Conservation (phyloP, 2,113 vertebrate genomes). For the Grantiella picta region DNA sequence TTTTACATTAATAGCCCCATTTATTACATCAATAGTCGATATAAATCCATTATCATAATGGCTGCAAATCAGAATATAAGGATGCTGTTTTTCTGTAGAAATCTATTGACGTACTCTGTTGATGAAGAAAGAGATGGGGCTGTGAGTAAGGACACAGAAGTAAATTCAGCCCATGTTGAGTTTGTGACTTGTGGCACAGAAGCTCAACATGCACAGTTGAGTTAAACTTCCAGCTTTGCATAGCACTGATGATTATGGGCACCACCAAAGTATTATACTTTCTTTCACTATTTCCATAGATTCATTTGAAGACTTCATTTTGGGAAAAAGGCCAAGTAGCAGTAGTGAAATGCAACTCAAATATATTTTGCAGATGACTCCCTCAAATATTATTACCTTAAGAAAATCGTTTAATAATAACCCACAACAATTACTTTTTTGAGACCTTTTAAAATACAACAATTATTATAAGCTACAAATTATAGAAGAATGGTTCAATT, state of each 20-base stretch:
- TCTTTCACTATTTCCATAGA: background rate
- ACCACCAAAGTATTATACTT: background rate
- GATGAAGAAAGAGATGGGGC: background rate
- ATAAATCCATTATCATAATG: background rate
- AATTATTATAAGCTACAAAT: background rate
- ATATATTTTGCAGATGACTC: background rate
- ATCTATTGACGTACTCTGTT: background rate
- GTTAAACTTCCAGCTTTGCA: background rate
- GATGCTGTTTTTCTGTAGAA: background rate
- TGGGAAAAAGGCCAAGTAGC: background rate
- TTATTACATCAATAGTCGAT: background rate
- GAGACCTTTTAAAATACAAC: background rate
- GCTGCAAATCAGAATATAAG: background rate
- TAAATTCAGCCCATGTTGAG: background rate
- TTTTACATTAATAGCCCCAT: background rate
- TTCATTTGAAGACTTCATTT: background rate
- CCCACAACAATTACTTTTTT: background rate
- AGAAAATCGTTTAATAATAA: background rate
- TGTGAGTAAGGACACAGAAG: background rate
- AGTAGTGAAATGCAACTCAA: background rate
- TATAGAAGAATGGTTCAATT: background rate
- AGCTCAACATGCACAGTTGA: accelerated
- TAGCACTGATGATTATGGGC: background rate
- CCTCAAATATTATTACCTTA: background rate
- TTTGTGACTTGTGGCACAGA: background rate